Conservation (phyloP, 2,888 invertebrate genomes). For the Orgyia antiqua region DNA sequence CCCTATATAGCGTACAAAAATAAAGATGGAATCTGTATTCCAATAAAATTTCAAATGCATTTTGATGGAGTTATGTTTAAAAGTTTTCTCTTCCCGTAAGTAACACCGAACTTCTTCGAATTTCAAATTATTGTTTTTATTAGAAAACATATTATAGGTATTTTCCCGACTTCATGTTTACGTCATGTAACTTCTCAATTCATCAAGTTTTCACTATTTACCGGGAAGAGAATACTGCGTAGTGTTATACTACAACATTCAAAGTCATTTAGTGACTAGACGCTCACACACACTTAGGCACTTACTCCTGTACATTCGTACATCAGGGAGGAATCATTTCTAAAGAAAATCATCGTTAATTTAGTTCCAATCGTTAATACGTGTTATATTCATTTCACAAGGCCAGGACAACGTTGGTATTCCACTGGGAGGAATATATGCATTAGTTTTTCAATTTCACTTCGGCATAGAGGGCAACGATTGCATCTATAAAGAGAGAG, state of each 20-base stretch:
- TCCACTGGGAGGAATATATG: constrained; percentile 84
- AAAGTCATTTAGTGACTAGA: constrained; percentile 58
- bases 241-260: too few relatives aligned
- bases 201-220: too few relatives aligned
- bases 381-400: constrained; percentile 51
- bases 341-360: constrained; percentile 21
- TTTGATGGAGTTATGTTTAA: too few relatives aligned
- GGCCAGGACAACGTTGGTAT: constrained; percentile 51
- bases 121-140: too few relatives aligned
- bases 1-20: constrained; percentile 9
- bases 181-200: too few relatives aligned
- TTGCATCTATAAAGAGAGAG: constrained; percentile 75
- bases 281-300: constrained; percentile 45
- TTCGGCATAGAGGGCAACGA: constrained; percentile 86
- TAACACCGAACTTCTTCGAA: too few relatives aligned
- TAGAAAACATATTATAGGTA: too few relatives aligned
- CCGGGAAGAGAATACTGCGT: too few relatives aligned
- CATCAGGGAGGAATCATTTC: constrained; percentile 15
- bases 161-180: too few relatives aligned
- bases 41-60: constrained; percentile 23
- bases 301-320: constrained; percentile 4
- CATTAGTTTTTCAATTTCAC: constrained; percentile 83
- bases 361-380: constrained; percentile 22
- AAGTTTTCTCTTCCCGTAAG: too few relatives aligned
- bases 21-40: constrained; percentile 24